These are phyloP conservation scores for Porites rus DNA, from an alignment of 92 coral and sea anemone genomes.

Conservation along the genomic window DNA sequence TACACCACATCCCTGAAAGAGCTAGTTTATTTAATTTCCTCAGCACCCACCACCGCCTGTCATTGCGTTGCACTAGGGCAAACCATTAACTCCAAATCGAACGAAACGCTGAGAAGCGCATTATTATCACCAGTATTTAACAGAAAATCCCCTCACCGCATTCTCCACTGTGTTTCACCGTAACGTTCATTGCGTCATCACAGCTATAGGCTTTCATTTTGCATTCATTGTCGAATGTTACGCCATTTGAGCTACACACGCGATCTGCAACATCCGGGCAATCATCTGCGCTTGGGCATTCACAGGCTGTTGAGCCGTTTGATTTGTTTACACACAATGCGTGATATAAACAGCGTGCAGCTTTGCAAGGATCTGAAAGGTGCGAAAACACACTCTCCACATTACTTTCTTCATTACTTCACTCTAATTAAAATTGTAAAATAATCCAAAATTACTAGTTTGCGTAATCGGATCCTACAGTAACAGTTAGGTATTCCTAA, in stretches of 20 bases:
- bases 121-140: not conserved
- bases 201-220: slow-evolving; percentile 83
- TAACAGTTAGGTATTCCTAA: no score
- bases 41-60: no score
- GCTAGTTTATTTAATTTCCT: no score
- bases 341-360: slow-evolving; percentile 72
- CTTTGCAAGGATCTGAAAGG: slow-evolving; percentile 79
- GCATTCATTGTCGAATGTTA: slow-evolving; percentile 84
- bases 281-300: slow-evolving; percentile 66
- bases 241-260: slow-evolving; percentile 95
- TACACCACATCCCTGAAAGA: no score
- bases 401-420: no score
- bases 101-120: no score
- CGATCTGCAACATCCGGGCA: slow-evolving; percentile 71
- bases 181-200: slow-evolving; percentile 49
- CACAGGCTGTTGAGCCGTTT: slow-evolving; percentile 87
- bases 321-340: slow-evolving; percentile 65
- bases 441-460: no score
- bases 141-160: slow-evolving; percentile 72
- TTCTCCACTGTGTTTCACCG: slow-evolving; percentile 66
- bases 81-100: no score
- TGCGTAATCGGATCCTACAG: no score
- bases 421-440: no score
- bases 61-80: no score
- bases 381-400: no score